Percentiles rank a stretch among this genome's conserved stretches.
Conservation (phyloP, 2,888 invertebrate genomes). For the Heliconius ismenius region DNA sequence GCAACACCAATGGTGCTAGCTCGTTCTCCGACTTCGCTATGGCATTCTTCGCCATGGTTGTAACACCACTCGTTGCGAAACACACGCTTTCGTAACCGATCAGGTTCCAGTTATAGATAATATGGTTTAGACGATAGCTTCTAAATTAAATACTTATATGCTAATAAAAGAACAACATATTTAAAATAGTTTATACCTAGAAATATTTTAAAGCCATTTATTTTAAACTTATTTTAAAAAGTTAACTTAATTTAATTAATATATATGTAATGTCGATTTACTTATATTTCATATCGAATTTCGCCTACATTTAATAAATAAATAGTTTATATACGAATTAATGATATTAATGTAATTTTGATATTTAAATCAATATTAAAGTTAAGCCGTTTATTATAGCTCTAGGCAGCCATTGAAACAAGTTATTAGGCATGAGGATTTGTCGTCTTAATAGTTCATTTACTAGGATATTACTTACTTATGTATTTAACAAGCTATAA, state of each 20-base stretch:
- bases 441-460: background rate
- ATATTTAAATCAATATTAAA: background rate
- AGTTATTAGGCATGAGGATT: background rate
- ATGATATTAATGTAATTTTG: background rate
- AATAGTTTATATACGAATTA: background rate
- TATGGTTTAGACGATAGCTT: background rate
- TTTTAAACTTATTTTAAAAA: too few relatives aligned
- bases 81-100: constrained; percentile 53
- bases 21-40: constrained; percentile 54
- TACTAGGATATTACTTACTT: constrained; percentile 5
- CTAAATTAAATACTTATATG: background rate
- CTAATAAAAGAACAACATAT: background rate
- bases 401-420: background rate
- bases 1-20: constrained; percentile 57
- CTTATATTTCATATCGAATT: background rate
- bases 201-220: background rate
- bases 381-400: background rate
- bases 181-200: background rate
- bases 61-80: constrained; percentile 62
- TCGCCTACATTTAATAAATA: background rate
- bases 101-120: constrained; percentile 16
- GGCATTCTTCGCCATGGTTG: constrained; percentile 55
- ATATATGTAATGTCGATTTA: background rate
- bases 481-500: constrained; percentile 9
- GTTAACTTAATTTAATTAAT: background rate